Evolutionary conservation across 2,888 invertebrate genomes (phyloP).

Genomic region (Apamea monoglypha): DNA sequence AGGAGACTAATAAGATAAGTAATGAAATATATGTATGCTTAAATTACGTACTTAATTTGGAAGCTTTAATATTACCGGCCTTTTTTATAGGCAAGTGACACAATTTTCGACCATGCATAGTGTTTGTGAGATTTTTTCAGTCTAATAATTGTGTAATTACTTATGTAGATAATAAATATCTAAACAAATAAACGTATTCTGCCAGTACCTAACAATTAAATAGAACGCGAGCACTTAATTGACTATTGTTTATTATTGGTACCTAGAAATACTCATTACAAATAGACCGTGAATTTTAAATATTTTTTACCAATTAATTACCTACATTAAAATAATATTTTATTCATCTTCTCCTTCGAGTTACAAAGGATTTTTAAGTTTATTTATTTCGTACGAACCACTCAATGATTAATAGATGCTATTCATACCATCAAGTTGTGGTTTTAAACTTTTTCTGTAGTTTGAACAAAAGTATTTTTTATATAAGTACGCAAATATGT

Average conservation of each 20-base stretch:
- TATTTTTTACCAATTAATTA: background rate
- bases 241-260: conserved; percentile 11
- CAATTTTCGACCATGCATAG: background rate
- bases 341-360: background rate
- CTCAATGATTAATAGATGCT: background rate
- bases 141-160: background rate
- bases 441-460: background rate
- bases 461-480: background rate
- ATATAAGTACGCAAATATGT: no score
- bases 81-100: background rate
- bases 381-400: background rate
- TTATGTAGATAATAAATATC: background rate
- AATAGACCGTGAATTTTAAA: conserved; percentile 6
- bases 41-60: background rate
- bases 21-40: background rate
- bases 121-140: background rate
- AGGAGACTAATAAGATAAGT: background rate
- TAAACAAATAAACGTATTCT: conserved; percentile 4
- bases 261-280: conserved; percentile 13
- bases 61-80: background rate
- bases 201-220: background rate
- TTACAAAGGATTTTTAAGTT: background rate
- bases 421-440: background rate
- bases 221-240: conserved; percentile 3
- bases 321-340: background rate